phyloP scores from a whole-genome alignment of 2,113 vertebrate species.

The Calypte anna region DNA sequence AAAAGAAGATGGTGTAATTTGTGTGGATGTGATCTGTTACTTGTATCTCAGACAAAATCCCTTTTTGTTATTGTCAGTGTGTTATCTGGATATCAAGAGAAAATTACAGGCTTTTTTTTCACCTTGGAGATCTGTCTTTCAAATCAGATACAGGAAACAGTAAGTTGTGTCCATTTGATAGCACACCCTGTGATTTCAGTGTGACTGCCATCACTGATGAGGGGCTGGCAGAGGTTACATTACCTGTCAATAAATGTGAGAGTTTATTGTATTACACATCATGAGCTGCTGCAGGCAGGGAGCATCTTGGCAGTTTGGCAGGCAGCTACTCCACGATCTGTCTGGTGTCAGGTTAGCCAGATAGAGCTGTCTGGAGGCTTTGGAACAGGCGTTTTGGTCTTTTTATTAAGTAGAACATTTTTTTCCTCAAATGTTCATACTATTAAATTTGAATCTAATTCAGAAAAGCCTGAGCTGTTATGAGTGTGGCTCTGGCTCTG shows the following conservation, averaged over 20 bases:
- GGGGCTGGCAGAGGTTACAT: neutral
- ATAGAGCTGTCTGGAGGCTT: neutral
- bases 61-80: neutral
- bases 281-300: neutral
- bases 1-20: neutral
- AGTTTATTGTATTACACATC: accelerated
- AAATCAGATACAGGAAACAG: neutral
- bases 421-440: neutral
- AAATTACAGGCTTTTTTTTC: neutral
- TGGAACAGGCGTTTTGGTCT: neutral
- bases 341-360: neutral
- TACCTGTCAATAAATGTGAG: neutral
- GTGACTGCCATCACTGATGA: accelerated
- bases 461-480: accelerated
- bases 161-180: neutral
- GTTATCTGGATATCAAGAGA: neutral
- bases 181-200: neutral
- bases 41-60: neutral
- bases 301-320: neutral
- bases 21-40: neutral
- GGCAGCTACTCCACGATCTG: accelerated
- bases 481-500: neutral
- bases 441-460: neutral
- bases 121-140: neutral
- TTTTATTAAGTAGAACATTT: neutral